Evolutionary conservation across 1,140 invertebrate genomes (phyloP), one percentile per base, ranked within the genome.

Genomic region (Drosophila mauritiana): DNA sequence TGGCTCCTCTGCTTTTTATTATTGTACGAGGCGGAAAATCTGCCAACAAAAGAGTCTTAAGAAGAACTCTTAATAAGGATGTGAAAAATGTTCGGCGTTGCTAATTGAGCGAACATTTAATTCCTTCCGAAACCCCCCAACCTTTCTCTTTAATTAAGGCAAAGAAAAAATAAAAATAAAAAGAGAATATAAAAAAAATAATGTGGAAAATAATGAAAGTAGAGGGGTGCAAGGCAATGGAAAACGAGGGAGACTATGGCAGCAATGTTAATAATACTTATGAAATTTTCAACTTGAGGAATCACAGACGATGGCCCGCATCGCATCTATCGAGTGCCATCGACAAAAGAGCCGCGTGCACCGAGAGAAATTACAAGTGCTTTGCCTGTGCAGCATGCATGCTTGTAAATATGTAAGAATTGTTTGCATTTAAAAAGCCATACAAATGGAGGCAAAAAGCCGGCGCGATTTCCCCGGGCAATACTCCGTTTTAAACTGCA

Each of bases 21-120:
- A 70, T 84, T 80, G 20, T 22, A 22, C 20, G 20, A 22, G 36
- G 45, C 80, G 69, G 76, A 76, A 85, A 58, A 36, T 22, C 36
- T 37, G 63, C 48, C 49, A 73, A 72, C 69, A 43, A 59, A 48
- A 69, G 46, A 78, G 40, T 45, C 37, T 75, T 31, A 51, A 45
- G 54, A 73, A 70, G 25, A 53, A 52, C 62, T 72, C 80, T 86
- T 86, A 88, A 86, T 86, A 86, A 88, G 83, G 83, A 86, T 86
- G 83, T 86, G 83, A 86, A 86, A 82, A 79, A 88, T 85, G 75
- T 79, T 63, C 58, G 61, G 83, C 70, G 79, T 42, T 88, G 83
- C 82, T 86, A 86, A 86, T 86, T 86, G 82, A 84, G 80, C 80
- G 80, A 69, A 49, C 58, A 68, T 78, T 83, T 82, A 82, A 82